Evolutionary conservation across 2,113 vertebrate genomes (phyloP).

Genomic region (Dinomys branickii): DNA sequence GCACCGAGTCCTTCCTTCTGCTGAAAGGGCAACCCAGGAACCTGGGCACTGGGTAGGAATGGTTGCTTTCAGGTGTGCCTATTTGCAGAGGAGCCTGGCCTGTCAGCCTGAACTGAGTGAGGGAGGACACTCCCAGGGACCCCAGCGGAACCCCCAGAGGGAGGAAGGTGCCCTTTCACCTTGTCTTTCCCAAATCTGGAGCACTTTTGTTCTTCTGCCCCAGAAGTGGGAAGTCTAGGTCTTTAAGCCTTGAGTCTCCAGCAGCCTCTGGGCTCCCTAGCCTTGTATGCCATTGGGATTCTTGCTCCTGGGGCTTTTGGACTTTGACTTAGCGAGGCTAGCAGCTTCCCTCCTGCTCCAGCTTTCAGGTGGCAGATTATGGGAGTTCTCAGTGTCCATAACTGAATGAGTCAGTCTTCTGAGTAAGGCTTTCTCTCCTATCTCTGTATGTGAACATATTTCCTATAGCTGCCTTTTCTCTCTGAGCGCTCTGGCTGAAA

Average conservation of each 20-base stretch:
- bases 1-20: too few relatives aligned
- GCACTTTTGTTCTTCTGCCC: too few relatives aligned
- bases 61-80: not conserved
- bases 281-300: rapidly evolving
- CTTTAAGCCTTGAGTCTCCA: not conserved
- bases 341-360: not conserved
- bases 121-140: not conserved
- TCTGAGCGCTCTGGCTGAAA: not conserved
- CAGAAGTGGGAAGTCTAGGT: not conserved
- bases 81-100: not conserved
- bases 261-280: not conserved
- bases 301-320: too few relatives aligned
- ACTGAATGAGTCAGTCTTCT: not conserved
- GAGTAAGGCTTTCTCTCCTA: not conserved
- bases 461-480: not conserved
- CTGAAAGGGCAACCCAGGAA: not conserved
- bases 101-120: not conserved
- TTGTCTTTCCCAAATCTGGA: not conserved
- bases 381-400: not conserved
- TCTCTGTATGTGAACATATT: not conserved
- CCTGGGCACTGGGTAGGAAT: too few relatives aligned
- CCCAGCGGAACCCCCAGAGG: too few relatives aligned
- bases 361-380: not conserved
- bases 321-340: not conserved
- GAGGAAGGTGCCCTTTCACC: too few relatives aligned